Evolutionary conservation across 2,888 invertebrate genomes (phyloP).

Genomic region (Napeogenes sylphis): DNA sequence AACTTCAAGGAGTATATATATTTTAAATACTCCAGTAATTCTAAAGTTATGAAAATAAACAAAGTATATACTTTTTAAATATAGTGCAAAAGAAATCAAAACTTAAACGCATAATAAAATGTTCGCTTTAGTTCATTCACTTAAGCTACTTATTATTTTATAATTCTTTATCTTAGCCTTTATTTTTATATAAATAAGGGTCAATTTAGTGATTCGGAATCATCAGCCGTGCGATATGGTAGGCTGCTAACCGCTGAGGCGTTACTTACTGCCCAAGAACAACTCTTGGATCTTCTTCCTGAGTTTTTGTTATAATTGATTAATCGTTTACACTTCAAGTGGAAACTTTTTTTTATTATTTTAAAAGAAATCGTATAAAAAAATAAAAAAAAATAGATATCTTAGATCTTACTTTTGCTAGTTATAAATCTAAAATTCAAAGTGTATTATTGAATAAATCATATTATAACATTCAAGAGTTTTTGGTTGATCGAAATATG

Average conservation of each 20-base stretch:
- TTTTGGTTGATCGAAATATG: too few relatives aligned
- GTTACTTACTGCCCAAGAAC: conserved; percentile 35
- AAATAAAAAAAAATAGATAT: too few relatives aligned
- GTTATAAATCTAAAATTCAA: too few relatives aligned
- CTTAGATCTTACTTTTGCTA: too few relatives aligned
- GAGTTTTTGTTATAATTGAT: conserved; percentile 39
- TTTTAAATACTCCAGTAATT: too few relatives aligned
- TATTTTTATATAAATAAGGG: conserved; percentile 24
- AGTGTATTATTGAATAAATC: too few relatives aligned
- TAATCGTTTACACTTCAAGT: conserved; percentile 31
- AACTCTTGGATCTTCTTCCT: conserved; percentile 49
- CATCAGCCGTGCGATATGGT: conserved; percentile 65
- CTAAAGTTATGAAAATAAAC: too few relatives aligned
- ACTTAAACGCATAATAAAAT: conserved; percentile 15
- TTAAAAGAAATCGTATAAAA: too few relatives aligned
- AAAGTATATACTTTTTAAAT: too few relatives aligned
- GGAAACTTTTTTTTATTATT: conserved; percentile 20
- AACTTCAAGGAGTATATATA: too few relatives aligned
- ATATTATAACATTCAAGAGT: too few relatives aligned
- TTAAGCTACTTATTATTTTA: conserved; percentile 52
- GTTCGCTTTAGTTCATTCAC: conserved; percentile 63
- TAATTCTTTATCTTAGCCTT: conserved; percentile 29
- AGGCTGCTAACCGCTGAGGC: conserved; percentile 62
- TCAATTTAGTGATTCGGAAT: conserved; percentile 21
- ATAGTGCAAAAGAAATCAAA: too few relatives aligned